These are phyloP conservation scores for Tinea trinotella DNA, from an alignment of 2,888 invertebrate genomes.

Conservation along the genomic window DNA sequence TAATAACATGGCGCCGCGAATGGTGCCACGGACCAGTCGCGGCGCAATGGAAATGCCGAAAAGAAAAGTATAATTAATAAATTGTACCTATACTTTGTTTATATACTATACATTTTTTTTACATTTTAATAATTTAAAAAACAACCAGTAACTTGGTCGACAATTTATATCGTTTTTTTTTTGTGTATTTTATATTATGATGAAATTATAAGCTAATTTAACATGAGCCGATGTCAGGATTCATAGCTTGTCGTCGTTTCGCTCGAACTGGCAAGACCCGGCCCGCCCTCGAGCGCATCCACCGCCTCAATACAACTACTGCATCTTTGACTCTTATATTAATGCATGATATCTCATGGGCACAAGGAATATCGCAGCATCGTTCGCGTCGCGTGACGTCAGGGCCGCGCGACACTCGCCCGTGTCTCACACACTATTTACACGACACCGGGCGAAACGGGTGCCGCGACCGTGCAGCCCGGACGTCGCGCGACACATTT, in stretches of 20 bases:
- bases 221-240: conserved; percentile 73
- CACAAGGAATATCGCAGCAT: conserved; percentile 69
- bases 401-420: conserved; percentile 37
- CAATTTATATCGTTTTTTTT: conserved; percentile 70
- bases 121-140: conserved; percentile 73
- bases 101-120: conserved; percentile 70
- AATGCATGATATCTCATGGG: conserved; percentile 34
- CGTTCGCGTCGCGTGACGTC: conserved; percentile 38
- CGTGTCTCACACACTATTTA: conserved; percentile 63
- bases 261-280: conserved; percentile 51
- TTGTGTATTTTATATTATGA: conserved; percentile 73
- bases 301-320: conserved; percentile 25
- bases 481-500: background rate
- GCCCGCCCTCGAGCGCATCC: conserved; percentile 26
- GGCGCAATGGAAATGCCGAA: conserved; percentile 65
- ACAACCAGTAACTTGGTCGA: conserved; percentile 71
- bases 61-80: conserved; percentile 71
- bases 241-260: conserved; percentile 71
- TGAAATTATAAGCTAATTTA: conserved; percentile 71
- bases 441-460: conserved; percentile 22
- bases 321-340: conserved; percentile 10
- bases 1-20: conserved; percentile 36
- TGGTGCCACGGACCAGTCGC: conserved; percentile 42
- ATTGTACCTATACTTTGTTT: conserved; percentile 73
- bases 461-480: background rate